Conservation (phyloP, 2,888 invertebrate species). For the Ectemnius lituratus region DNA sequence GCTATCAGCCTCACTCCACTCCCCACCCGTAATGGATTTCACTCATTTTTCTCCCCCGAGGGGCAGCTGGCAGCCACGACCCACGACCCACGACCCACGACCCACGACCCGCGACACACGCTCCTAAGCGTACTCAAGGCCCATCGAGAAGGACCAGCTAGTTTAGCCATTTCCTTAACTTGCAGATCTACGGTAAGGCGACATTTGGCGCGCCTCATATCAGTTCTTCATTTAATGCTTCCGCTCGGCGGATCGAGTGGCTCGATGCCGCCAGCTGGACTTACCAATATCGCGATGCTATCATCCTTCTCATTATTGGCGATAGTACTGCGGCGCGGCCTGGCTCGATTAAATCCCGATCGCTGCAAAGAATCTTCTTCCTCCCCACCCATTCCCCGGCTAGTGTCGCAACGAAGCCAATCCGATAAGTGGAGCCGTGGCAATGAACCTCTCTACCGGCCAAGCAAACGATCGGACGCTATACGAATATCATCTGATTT, state of each 20-base stretch:
- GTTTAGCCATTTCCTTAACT: slow-evolving; percentile 51
- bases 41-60: slow-evolving; percentile 77
- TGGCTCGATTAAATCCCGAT: no score
- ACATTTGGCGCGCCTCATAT: background rate
- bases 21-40: slow-evolving; percentile 74
- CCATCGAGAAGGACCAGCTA: slow-evolving; percentile 23
- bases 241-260: no score
- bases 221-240: no score
- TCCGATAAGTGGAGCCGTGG: slow-evolving; percentile 33
- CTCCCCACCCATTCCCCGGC: background rate
- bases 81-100: no score
- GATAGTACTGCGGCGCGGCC: background rate
- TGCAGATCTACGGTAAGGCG: slow-evolving; percentile 9
- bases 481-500: background rate
- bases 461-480: slow-evolving; percentile 6
- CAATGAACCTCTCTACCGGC: slow-evolving; percentile 17
- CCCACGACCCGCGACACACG: slow-evolving; percentile 61
- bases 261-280: background rate
- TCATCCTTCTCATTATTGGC: background rate
- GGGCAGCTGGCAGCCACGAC: slow-evolving; percentile 25
- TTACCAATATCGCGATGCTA: background rate
- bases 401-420: slow-evolving; percentile 17
- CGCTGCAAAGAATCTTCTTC: no score
- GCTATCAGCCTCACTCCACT: slow-evolving; percentile 53
- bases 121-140: slow-evolving; percentile 58